These are phyloP conservation scores for Phalera bucephala DNA, from an alignment of 2,888 invertebrate species.

Conservation along the genomic window DNA sequence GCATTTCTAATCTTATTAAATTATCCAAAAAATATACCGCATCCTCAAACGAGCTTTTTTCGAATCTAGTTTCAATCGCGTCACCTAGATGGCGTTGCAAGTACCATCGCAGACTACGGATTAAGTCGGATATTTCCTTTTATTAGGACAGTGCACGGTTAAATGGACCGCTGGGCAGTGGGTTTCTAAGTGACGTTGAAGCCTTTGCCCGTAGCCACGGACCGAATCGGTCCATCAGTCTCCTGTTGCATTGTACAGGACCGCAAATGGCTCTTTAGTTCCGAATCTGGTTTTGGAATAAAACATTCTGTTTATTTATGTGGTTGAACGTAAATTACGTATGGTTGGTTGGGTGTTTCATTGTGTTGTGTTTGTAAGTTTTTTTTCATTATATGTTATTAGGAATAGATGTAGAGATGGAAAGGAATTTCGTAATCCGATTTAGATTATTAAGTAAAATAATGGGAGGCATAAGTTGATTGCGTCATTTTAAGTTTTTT, in stretches of 20 bases:
- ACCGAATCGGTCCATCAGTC: conserved; percentile 28
- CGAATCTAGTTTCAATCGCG: conserved; percentile 13
- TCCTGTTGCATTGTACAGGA: conserved; percentile 30
- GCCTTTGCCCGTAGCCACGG: conserved; percentile 24
- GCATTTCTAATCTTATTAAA: too few species aligned
- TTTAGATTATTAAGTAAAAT: too few species aligned
- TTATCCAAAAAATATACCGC: neutral
- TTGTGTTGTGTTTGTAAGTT: too few species aligned
- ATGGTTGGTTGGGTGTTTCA: too few species aligned
- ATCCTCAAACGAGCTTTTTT: neutral
- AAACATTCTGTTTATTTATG: neutral
- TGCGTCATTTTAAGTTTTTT: too few species aligned
- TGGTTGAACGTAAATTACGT: too few species aligned
- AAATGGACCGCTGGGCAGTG: conserved; percentile 24
- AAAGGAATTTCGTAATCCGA: too few species aligned
- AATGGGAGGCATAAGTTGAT: too few species aligned
- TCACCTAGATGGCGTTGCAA: conserved; percentile 27
- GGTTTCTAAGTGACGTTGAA: conserved; percentile 30
- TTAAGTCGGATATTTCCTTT: conserved; percentile 29
- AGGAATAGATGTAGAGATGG: too few species aligned
- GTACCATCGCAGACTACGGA: conserved; percentile 18
- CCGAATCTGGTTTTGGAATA: conserved; percentile 13
- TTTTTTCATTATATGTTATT: too few species aligned
- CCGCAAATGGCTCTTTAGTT: conserved; percentile 29
- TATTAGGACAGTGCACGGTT: conserved; percentile 25